These are phyloP conservation scores for Drosophila testacea DNA, from an alignment of 2,888 invertebrate genomes.

Conservation along the genomic window DNA sequence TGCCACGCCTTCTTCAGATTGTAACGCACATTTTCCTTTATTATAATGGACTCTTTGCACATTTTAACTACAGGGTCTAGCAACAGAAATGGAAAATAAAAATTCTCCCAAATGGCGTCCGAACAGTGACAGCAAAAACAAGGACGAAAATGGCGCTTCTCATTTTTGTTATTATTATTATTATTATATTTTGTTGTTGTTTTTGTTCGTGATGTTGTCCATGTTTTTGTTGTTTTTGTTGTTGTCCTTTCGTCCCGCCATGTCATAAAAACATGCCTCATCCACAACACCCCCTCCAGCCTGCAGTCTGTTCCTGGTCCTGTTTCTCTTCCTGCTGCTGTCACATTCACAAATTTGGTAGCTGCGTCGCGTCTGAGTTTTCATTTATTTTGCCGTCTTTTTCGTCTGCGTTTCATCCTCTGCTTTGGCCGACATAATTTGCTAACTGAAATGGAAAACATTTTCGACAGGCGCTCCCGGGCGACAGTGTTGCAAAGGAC, in stretches of 20 bases:
- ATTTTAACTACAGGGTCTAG: no score
- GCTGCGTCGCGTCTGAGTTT: conserved; percentile 78
- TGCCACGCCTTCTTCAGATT: no score
- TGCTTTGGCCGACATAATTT: conserved; percentile 80
- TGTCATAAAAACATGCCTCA: conserved; percentile 57
- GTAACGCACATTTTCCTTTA: no score
- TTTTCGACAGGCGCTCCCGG: conserved; percentile 74
- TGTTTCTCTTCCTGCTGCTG: neutral
- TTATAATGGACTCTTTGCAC: no score
- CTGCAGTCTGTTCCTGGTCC: no score
- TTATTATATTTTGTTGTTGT: conserved; percentile 29
- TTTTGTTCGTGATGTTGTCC: neutral
- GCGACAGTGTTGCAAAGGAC: conserved; percentile 47
- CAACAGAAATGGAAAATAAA: conserved; percentile 25
- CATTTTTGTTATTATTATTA: conserved; percentile 38
- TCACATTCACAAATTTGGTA: conserved; percentile 41
- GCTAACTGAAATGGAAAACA: conserved; percentile 82
- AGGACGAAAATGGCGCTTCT: conserved; percentile 44
- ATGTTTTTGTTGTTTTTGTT: conserved; percentile 19
- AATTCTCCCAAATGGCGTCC: conserved; percentile 60
- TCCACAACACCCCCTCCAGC: conserved; percentile 16
- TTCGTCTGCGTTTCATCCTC: conserved; percentile 17
- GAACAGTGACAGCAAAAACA: conserved; percentile 32
- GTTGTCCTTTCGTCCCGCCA: conserved; percentile 53
- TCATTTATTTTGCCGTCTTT: conserved; percentile 69